phyloP scores from a whole-genome alignment of 2,888 invertebrate species.

The Andrena fulva region DNA sequence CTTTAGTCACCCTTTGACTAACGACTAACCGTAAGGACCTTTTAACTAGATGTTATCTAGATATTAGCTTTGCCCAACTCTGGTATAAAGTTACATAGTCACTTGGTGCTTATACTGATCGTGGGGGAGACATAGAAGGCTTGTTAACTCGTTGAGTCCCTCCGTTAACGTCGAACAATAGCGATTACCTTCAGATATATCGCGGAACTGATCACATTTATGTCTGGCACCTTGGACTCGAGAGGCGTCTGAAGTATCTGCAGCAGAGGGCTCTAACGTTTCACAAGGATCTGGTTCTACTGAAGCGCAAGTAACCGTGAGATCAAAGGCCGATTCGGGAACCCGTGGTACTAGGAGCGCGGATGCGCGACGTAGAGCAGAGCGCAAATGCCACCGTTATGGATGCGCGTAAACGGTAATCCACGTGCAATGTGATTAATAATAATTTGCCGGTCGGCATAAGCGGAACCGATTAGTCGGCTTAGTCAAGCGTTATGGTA shows the following conservation, averaged over 20 bases:
- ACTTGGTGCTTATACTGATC: too few species aligned
- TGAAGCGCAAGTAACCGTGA: constrained; percentile 19
- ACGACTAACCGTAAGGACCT: too few species aligned
- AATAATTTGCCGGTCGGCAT: constrained; percentile 82
- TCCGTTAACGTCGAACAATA: neutral
- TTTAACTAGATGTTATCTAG: too few species aligned
- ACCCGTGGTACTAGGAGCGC: constrained; percentile 31
- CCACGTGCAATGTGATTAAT: constrained; percentile 79
- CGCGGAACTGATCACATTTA: neutral
- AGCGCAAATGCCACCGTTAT: constrained; percentile 68
- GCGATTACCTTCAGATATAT: neutral
- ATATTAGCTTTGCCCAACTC: too few species aligned
- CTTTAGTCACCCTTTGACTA: too few species aligned
- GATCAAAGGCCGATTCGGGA: constrained; percentile 55
- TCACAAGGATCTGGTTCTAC: constrained; percentile 20
- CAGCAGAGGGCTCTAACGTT: constrained; percentile 10
- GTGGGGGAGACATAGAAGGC: neutral
- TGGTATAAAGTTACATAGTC: too few species aligned
- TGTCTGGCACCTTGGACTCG: neutral
- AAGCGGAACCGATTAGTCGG: constrained; percentile 81
- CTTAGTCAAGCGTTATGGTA: constrained; percentile 80
- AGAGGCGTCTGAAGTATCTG: constrained; percentile 1
- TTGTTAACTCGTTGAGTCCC: constrained; percentile 2
- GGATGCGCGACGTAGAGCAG: constrained; percentile 31
- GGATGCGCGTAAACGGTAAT: constrained; percentile 74